These are phyloP conservation scores for Eremophila alpestris DNA, from an alignment of 2,797 vertebrate species.

Conservation along the genomic window DNA sequence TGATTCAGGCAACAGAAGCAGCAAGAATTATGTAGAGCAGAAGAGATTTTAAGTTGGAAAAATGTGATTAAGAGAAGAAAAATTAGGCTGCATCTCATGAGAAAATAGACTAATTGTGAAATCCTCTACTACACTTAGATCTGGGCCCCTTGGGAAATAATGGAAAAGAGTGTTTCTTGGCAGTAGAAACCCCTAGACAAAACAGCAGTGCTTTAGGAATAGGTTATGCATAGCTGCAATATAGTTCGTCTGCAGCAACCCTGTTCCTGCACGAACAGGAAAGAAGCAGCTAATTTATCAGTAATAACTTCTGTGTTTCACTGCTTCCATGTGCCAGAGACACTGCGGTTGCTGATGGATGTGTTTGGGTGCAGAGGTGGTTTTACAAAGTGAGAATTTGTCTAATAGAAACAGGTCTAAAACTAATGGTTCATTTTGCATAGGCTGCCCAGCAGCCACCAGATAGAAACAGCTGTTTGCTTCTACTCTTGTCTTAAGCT, in stretches of 20 bases:
- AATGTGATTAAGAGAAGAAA: slow-evolving; percentile 50
- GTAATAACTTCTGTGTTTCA: background rate
- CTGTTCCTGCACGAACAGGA: background rate
- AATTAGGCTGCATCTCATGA: slow-evolving; percentile 65
- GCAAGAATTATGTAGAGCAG: slow-evolving; percentile 55
- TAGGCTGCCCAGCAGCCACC: background rate
- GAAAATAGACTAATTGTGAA: slow-evolving; percentile 65
- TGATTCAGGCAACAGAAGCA: background rate
- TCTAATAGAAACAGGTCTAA: slow-evolving; percentile 4
- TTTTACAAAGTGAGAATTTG: slow-evolving; percentile 17
- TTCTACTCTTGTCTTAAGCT: background rate
- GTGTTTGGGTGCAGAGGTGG: slow-evolving; percentile 16
- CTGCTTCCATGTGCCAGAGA: background rate
- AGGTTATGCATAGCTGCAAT: slow-evolving; percentile 23
- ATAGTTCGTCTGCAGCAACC: slow-evolving; percentile 20
- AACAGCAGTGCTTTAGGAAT: slow-evolving; percentile 24
- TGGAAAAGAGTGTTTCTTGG: background rate
- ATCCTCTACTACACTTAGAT: slow-evolving; percentile 48
- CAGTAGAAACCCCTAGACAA: slow-evolving; percentile 30
- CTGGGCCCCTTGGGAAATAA: slow-evolving; percentile 40
- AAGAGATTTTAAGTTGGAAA: slow-evolving; percentile 46
- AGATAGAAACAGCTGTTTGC: background rate
- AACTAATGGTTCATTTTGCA: background rate
- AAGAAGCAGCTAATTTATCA: slow-evolving; percentile 21
- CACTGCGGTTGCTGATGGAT: background rate